Evolutionary conservation across 2,113 vertebrate genomes (phyloP).

Genomic region (Cyprinodon tularosa): DNA sequence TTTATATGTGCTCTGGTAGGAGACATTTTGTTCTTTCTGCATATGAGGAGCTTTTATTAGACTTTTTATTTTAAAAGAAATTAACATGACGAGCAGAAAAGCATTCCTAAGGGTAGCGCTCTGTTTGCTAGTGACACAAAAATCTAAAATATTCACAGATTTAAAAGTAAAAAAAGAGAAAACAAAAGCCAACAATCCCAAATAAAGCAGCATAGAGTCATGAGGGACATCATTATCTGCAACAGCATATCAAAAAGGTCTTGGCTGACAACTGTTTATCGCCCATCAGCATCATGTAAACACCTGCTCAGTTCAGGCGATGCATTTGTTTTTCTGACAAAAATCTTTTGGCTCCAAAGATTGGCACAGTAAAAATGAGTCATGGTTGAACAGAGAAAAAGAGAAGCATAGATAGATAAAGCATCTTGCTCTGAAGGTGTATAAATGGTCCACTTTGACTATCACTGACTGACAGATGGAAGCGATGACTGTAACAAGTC

Average conservation of each 20-base stretch:
- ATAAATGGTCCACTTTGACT: conserved; percentile 22
- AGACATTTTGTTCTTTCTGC: conserved; percentile 22
- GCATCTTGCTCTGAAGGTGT: neutral
- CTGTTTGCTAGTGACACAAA: neutral
- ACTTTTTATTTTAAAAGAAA: neutral
- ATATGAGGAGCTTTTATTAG: conserved; percentile 1
- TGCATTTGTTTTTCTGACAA: neutral
- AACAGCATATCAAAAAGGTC: conserved; percentile 1
- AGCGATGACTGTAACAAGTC: conserved; percentile 23
- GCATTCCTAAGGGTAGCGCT: neutral
- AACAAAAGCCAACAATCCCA: neutral
- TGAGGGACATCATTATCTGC: neutral
- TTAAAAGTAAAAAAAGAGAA: neutral
- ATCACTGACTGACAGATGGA: conserved; percentile 23
- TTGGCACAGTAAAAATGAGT: neutral
- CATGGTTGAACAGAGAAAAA: neutral
- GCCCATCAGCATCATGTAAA: neutral
- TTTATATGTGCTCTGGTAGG: conserved; percentile 23
- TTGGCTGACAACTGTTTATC: neutral
- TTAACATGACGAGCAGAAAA: neutral
- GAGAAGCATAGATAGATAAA: neutral
- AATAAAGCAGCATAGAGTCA: neutral
- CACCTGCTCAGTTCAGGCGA: neutral
- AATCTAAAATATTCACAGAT: neutral
- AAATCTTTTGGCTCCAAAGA: neutral